Conservation (phyloP, 1,140 invertebrate species). For the Hydropsyche tenuis region DNA sequence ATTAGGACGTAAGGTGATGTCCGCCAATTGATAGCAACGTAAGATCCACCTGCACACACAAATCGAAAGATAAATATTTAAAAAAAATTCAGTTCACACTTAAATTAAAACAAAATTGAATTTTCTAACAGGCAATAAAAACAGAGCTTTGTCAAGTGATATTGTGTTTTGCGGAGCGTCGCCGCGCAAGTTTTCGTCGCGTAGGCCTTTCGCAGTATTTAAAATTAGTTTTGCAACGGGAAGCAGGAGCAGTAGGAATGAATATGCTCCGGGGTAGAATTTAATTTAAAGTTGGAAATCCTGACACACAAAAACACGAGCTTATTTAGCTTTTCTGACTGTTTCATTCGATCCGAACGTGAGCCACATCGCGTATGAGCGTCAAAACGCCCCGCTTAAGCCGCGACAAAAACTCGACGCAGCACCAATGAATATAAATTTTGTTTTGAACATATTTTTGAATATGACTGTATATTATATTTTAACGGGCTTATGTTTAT, state of each 20-base stretch:
- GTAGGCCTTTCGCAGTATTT: too few species aligned
- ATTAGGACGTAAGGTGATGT: conserved; percentile 46
- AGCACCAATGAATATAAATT: neutral
- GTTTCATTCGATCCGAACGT: conserved; percentile 20
- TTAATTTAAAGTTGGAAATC: conserved; percentile 26
- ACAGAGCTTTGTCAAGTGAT: too few species aligned
- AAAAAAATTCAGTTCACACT: neutral
- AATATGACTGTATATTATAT: neutral
- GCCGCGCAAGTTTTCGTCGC: too few species aligned
- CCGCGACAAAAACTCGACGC: neutral
- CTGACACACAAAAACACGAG: conserved; percentile 15
- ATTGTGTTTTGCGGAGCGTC: too few species aligned
- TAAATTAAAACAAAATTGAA: too few species aligned
- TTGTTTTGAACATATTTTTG: neutral
- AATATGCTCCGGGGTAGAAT: conserved; percentile 3
- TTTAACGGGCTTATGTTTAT: too few species aligned
- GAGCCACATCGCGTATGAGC: conserved; percentile 13
- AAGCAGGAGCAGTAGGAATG: too few species aligned
- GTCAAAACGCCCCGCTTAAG: neutral
- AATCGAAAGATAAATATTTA: neutral
- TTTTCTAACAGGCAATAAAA: too few species aligned
- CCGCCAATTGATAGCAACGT: conserved; percentile 45
- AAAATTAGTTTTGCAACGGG: too few species aligned
- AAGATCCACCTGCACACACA: conserved; percentile 41
- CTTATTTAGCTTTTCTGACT: conserved; percentile 20